Percentiles rank a stretch among this genome's conserved stretches.
phyloP scores from a whole-genome alignment of 1,140 invertebrate genomes.

The Gerris buenoi region DNA sequence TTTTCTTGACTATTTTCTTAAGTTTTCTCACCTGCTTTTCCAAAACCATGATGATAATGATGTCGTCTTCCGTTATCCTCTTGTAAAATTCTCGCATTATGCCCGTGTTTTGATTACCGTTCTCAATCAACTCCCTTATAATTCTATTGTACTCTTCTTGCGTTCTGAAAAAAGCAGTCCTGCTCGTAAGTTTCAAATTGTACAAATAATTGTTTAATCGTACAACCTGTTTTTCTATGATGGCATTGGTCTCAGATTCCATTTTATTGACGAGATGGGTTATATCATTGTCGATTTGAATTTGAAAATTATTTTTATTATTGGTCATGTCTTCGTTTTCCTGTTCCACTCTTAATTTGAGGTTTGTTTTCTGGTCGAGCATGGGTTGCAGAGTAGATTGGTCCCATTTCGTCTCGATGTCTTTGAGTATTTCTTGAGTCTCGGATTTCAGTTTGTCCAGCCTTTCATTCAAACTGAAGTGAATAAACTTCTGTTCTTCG shows the following conservation, averaged over 20 bases:
- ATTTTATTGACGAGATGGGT: not conserved
- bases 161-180: not conserved
- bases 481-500: not conserved
- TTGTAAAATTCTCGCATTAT: not conserved
- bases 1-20: not conserved
- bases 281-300: not conserved
- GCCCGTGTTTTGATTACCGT: not conserved
- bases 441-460: not conserved
- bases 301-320: not conserved
- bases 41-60: not conserved
- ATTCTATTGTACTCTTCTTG: not conserved
- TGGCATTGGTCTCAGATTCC: not conserved
- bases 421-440: not conserved
- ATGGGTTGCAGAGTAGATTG: not conserved
- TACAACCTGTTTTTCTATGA: not conserved
- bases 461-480: not conserved
- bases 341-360: conserved; percentile 2
- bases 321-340: not conserved
- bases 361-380: not conserved
- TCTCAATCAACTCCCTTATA: not conserved
- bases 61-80: not conserved
- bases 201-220: not conserved
- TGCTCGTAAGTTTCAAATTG: not conserved
- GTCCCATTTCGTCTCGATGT: not conserved
- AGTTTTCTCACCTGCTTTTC: not conserved